Evolutionary conservation across 2,113 vertebrate genomes (phyloP).

Genomic region (Etheostoma cragini): DNA sequence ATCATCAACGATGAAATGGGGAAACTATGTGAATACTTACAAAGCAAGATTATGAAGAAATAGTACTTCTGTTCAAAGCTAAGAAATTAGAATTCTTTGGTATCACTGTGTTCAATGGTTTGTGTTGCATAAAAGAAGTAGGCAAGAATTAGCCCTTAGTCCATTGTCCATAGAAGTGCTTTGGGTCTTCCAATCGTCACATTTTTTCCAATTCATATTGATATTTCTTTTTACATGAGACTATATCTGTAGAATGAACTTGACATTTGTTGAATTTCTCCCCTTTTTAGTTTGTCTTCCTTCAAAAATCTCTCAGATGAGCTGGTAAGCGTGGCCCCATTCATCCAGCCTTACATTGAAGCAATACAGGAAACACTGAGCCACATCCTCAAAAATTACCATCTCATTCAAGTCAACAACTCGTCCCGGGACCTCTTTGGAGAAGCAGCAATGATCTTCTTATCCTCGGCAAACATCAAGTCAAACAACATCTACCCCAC

Average conservation of each 20-base stretch:
- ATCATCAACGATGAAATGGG: slow-evolving; percentile 50
- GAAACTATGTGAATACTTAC: slow-evolving; percentile 37
- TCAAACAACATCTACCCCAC: slow-evolving; percentile 38
- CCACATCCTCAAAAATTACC: slow-evolving; percentile 61
- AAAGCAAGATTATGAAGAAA: slow-evolving; percentile 37
- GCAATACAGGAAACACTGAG: slow-evolving; percentile 55
- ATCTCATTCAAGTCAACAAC: slow-evolving; percentile 29
- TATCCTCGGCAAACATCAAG: slow-evolving; percentile 71
- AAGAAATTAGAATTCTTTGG: slow-evolving; percentile 22
- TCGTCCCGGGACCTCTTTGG: slow-evolving; percentile 52
- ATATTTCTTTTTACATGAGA: not conserved
- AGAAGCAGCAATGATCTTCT: slow-evolving; percentile 62
- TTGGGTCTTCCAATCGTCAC: not conserved
- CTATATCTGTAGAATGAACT: not conserved
- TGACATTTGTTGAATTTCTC: slow-evolving; percentile 28
- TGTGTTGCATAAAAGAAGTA: not conserved
- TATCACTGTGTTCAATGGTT: slow-evolving; percentile 24
- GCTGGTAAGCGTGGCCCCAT: slow-evolving; percentile 36
- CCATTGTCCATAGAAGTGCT: not conserved
- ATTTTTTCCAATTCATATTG: not conserved
- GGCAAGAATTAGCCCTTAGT: not conserved
- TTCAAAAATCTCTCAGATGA: slow-evolving; percentile 62
- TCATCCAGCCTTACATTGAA: slow-evolving; percentile 57
- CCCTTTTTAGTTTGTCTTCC: slow-evolving; percentile 63
- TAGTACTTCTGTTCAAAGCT: slow-evolving; percentile 34